Conservation (phyloP, 2,113 vertebrate species). For the Mobula hypostoma region DNA sequence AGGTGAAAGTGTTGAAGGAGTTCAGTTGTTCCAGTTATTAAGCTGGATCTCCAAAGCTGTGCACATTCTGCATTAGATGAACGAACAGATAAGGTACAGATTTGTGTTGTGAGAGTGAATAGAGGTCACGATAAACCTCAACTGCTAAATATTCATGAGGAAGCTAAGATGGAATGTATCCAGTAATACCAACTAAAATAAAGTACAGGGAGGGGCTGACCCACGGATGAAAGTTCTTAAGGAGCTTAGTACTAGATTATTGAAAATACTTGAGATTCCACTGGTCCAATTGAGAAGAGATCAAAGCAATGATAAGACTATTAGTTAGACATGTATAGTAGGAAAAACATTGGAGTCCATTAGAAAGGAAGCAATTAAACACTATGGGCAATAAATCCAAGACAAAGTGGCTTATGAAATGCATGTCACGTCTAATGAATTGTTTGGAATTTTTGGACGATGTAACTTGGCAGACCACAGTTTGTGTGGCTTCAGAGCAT, state of each 20-base stretch:
- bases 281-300: neutral
- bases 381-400: neutral
- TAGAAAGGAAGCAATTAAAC: conserved; percentile 30
- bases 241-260: neutral
- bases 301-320: conserved; percentile 17
- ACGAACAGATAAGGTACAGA: neutral
- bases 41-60: neutral
- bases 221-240: neutral
- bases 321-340: neutral
- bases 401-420: neutral
- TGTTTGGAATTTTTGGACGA: conserved; percentile 1
- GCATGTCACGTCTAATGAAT: neutral
- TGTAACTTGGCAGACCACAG: too few species aligned
- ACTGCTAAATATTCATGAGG: neutral
- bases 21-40: neutral
- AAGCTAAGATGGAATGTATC: neutral
- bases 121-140: neutral
- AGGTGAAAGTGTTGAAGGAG: neutral
- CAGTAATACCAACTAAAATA: neutral
- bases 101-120: neutral
- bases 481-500: too few species aligned
- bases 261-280: conserved; percentile 17
- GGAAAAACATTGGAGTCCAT: conserved; percentile 13
- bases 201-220: neutral
- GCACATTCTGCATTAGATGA: neutral